Base-by-base conservation (phyloP, 2,113 vertebrate genomes). In the Callochromis pleurospilus region DNA sequence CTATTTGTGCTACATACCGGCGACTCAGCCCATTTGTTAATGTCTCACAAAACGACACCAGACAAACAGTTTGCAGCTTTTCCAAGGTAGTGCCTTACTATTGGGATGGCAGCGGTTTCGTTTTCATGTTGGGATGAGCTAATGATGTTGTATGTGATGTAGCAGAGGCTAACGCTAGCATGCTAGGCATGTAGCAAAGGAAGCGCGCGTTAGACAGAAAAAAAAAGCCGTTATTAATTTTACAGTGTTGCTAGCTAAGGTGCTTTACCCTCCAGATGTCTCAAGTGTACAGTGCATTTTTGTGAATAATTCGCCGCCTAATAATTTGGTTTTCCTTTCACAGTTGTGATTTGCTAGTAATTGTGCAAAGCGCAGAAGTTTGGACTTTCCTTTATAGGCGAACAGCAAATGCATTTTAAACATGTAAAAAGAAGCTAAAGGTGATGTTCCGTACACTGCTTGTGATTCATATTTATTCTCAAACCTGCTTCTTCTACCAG, bases 131-230 rank as follows among this genome's bases (percentile, higher is more conserved):
- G 80, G 62, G 86, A 85, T 92, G 91, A 86, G 84, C 24, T 15
- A 70, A 24, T 58, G 13, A 9, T 73, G 68, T 80, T 84, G 54
- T 56, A 12, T 29, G 2, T 33, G 7, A 88, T 83, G 56, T 73
- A 65, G 73, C 9, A 15, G 11, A 38, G 1, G 88, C 91, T 93
- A 88, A 55, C 19, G 14, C 79, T 94, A 94, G 91, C 91, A 84
- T 68, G 7, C 5, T 29, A 14, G 53, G 38, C 24, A 80, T 31
- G 9, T 31, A 84, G 60, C 38, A 14, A 60, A 6, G 6, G n/a
- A 40, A 68, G 73, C 86, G 87, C 87, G 87, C 87, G 14, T 58
- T 70, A 21, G 53, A 19, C 40, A 26, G 33, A 2, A 33, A 2
- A 31, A 14, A 3, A 29, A 55, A 12, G 4, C 2, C 2, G 19